Evolutionary conservation across 2,797 vertebrate species (phyloP).

Genomic region (Eulemur coronatus): DNA sequence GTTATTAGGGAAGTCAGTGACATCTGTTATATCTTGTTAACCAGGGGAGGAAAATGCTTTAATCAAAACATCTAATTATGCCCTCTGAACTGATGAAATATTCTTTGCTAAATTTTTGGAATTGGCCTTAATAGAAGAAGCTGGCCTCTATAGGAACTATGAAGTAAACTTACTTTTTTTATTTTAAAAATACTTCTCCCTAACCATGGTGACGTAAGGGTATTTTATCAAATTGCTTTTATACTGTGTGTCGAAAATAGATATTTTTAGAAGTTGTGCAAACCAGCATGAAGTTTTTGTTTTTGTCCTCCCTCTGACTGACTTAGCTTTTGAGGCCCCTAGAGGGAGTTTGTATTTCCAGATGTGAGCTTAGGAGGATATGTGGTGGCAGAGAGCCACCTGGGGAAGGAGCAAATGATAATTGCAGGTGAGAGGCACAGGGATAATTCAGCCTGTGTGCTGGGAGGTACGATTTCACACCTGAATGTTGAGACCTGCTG

Average conservation of each 20-base stretch:
- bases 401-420: slow-evolving; percentile 63
- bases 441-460: slow-evolving; percentile 57
- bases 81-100: slow-evolving; percentile 58
- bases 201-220: background rate
- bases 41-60: slow-evolving; percentile 69
- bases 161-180: slow-evolving; percentile 40
- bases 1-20: slow-evolving; percentile 73
- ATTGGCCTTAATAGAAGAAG: slow-evolving; percentile 57
- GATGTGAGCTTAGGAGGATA: slow-evolving; percentile 52
- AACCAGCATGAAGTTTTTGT: slow-evolving; percentile 32
- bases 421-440: slow-evolving; percentile 65
- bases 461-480: slow-evolving; percentile 66
- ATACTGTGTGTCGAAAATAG: slow-evolving; percentile 18
- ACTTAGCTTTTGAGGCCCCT: slow-evolving; percentile 20
- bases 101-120: slow-evolving; percentile 67
- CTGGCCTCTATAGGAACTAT: slow-evolving; percentile 13
- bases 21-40: slow-evolving; percentile 77
- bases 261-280: slow-evolving; percentile 46
- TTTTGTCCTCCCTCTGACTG: slow-evolving; percentile 32
- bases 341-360: slow-evolving; percentile 59
- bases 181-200: background rate
- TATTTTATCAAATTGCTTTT: slow-evolving; percentile 46
- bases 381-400: slow-evolving; percentile 47
- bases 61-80: slow-evolving; percentile 77
- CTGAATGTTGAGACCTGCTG: slow-evolving; percentile 62